These are phyloP conservation scores for Vulpes lagopus DNA, from an alignment of 2,113 vertebrate species.

Conservation along the genomic window DNA sequence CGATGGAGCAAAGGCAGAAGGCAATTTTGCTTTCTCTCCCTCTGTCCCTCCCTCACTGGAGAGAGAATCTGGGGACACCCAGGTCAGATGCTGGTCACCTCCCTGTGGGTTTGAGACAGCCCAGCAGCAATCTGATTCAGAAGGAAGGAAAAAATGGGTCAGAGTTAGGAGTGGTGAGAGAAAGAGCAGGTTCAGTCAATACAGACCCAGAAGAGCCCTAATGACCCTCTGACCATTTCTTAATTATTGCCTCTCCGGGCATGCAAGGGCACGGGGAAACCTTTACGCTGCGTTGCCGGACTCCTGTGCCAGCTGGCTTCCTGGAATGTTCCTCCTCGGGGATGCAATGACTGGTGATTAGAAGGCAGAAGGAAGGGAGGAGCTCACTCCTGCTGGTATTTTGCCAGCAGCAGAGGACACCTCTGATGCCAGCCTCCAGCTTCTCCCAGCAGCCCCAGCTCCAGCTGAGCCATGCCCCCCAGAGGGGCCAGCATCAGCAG, in stretches of 20 bases:
- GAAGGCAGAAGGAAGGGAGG: background rate
- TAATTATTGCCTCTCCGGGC: background rate
- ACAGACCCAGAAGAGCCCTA: background rate
- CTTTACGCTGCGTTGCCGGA: background rate
- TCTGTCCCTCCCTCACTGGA: background rate
- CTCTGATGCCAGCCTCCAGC: background rate
- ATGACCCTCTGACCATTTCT: background rate
- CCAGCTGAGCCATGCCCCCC: background rate
- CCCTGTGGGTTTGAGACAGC: background rate
- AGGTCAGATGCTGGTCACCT: background rate
- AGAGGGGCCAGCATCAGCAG: background rate
- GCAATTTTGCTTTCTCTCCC: background rate
- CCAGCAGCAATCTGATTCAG: background rate
- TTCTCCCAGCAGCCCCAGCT: background rate
- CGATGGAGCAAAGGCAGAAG: background rate
- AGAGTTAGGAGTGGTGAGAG: background rate
- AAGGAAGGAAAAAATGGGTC: background rate
- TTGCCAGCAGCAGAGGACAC: background rate
- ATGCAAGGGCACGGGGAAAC: accelerated
- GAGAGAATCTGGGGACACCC: background rate
- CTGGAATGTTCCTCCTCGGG: background rate
- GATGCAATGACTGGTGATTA: no score
- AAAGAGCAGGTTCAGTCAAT: background rate
- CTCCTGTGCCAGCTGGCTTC: background rate
- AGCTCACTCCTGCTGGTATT: background rate